Evolutionary conservation across 2,888 invertebrate species (phyloP), one percentile per base, ranked within the genome.

Genomic region (Drosophila rubida): DNA sequence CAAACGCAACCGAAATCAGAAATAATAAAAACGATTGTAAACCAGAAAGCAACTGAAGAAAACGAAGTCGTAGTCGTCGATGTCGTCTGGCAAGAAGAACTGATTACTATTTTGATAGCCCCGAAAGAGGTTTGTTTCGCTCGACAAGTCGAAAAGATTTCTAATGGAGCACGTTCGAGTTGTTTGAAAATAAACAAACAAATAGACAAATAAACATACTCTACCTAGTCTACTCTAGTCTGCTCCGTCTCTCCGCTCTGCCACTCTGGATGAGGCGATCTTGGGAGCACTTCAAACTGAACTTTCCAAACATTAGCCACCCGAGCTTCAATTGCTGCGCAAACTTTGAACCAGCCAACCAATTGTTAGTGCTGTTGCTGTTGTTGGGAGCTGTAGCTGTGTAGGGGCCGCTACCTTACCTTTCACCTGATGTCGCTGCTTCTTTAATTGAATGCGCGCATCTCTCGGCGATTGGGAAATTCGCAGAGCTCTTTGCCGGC

Each of bases 41-140:
- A 65, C 69, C 67, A 61, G 53, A 35, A 27, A 30, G 60, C 65
- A 73, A 25, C 4, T 6, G 25, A 74, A 69, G 19, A 63, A 22
- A 48, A 23, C 35, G 23, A 14, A 11, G 32, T 32, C 11, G 32
- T n/a, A 6, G 25, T n/a, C n/a, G n/a, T 46, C 11, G 32, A 32
- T 25, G 25, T 46, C 13, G 25, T 46, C 13, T 55, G 14, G 8
- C 16, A 42, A 69, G 59, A 75, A 76, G 69, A 63, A 66, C 63
- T 76, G 75, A 76, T 80, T 63, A 68, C 64, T 87, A 65, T 89
- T 87, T 87, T 81, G 80, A 69, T 87, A 76, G 82, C 85, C 85
- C 66, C 65, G 50, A 82, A 87, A 87, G 61, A 87, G 61, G 49
- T 64, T 62, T 61, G 59, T 78, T 76, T 75, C 57, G 53, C 77